Evolutionary conservation across 2,888 invertebrate species (phyloP), one percentile per base, ranked within the genome.

Genomic region (Synergus umbraculus): DNA sequence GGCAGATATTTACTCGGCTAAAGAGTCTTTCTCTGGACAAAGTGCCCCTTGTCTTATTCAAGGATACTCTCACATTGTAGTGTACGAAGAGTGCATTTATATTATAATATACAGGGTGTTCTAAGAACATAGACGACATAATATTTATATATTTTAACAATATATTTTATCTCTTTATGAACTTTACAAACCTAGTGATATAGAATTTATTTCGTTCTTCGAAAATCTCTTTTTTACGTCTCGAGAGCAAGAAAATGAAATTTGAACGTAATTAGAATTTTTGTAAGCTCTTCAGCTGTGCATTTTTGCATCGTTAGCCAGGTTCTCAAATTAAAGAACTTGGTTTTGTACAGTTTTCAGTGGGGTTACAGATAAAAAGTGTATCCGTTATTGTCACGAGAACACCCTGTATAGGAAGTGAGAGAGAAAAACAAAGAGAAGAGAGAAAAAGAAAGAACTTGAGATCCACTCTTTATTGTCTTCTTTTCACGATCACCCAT

Each of bases 1-100:
- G 54, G 49, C 54, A 73, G 73, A 69, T 69, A 69, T 69, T 69
- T 69, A 49, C 69, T 49, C 69, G 69, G 54, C 73, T 49, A 49
- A 73, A 73, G 73, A 29, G 54, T 49, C 73, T 54, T 73, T 46
- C 49, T 73, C 73, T 73, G 54, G 54, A 73, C 73, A 73, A 54
- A 73, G 73, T 54, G 13, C 73, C 73, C 49, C 54, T 73, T 73
- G 73, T 73, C 73, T 73, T 54, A 54, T 73, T 37, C 73, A 37
- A 73, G 73, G n/a, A 73, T 73, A 15, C 54, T 73, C 54, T 49
- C 49, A 37, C 54, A 13, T 5, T 22, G 18, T 44, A 54, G 73
- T n/a, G 37, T 41, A 73, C 54, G n/a, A n/a, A n/a, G n/a, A 54
- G 15, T 73, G 13, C 13, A 15, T 69, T 10, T 29, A 69, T 69